phyloP scores from a whole-genome alignment of 1,140 invertebrate genomes.

The Pantala flavescens region DNA sequence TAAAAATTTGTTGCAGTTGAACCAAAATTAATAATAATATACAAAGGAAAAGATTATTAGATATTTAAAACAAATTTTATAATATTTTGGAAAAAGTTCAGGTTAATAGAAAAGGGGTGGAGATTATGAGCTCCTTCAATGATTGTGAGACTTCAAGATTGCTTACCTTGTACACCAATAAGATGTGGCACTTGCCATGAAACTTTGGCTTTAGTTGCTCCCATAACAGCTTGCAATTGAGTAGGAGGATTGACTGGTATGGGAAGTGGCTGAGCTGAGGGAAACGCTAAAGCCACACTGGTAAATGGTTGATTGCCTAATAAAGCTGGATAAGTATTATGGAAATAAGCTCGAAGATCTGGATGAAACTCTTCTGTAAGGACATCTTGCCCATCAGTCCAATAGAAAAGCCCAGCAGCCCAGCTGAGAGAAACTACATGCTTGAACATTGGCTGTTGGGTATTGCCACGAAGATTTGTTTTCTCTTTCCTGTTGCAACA shows the following conservation, averaged over 20 bases:
- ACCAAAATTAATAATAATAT: too few species aligned
- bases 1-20: too few species aligned
- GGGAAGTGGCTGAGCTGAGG: constrained; percentile 58
- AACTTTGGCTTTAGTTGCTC: constrained; percentile 57
- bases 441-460: constrained; percentile 61
- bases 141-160: too few species aligned
- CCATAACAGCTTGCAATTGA: constrained; percentile 65
- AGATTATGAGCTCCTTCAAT: too few species aligned
- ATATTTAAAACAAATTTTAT: too few species aligned
- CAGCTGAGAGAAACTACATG: constrained; percentile 65
- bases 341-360: constrained; percentile 54
- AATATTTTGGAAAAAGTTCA: too few species aligned
- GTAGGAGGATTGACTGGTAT: constrained; percentile 65
- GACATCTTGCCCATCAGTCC: constrained; percentile 63
- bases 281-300: constrained; percentile 45
- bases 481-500: constrained; percentile 37
- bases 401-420: constrained; percentile 66
- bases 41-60: too few species aligned
- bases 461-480: constrained; percentile 59
- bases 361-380: constrained; percentile 60
- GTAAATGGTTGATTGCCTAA: constrained; percentile 33
- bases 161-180: constrained; percentile 62
- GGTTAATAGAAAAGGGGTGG: too few species aligned
- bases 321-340: constrained; percentile 54
- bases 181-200: constrained; percentile 66